These are phyloP conservation scores for Gouania willdenowi DNA, from an alignment of 2,797 vertebrate genomes.

Conservation along the genomic window DNA sequence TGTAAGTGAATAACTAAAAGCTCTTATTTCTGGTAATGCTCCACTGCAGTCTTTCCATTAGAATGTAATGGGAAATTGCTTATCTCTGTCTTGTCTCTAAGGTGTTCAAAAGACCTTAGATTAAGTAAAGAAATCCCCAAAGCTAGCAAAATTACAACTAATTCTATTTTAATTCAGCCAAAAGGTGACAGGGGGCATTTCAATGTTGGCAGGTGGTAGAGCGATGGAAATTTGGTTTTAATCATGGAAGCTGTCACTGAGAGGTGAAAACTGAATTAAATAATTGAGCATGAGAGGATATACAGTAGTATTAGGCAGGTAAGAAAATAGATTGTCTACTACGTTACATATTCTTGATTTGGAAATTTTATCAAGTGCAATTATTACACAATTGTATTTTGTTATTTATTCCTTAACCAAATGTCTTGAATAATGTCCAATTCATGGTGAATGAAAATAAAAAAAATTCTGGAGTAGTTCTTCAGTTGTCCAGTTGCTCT, in stretches of 20 bases:
- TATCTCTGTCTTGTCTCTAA: slow-evolving; percentile 69
- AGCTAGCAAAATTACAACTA: slow-evolving; percentile 70
- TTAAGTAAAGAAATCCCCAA: slow-evolving; percentile 74
- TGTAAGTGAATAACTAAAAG: slow-evolving; percentile 58
- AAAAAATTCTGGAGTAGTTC: too few relatives aligned
- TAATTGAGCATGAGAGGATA: too few relatives aligned
- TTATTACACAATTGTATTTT: too few relatives aligned
- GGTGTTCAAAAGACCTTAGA: slow-evolving; percentile 66
- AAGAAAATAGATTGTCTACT: too few relatives aligned
- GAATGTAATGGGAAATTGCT: slow-evolving; percentile 70
- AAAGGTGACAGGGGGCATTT: slow-evolving; percentile 67
- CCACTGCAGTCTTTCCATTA: slow-evolving; percentile 49
- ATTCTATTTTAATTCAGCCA: slow-evolving; percentile 72
- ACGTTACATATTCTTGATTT: too few relatives aligned
- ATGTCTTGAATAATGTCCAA: too few relatives aligned
- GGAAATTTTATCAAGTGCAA: too few relatives aligned
- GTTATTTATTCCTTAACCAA: too few relatives aligned
- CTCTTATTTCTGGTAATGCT: slow-evolving; percentile 67
- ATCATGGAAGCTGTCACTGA: slow-evolving; percentile 44
- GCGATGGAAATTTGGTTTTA: slow-evolving; percentile 63
- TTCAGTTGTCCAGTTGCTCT: too few relatives aligned
- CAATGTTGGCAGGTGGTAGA: slow-evolving; percentile 34
- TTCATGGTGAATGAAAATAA: too few relatives aligned
- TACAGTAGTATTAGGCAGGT: too few relatives aligned
- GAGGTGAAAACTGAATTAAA: slow-evolving; percentile 32